A percentile compares a stretch with the other conserved stretches of the same genome.
phyloP scores from a whole-genome alignment of 2,888 invertebrate species.

The Andrena haemorrhoa region DNA sequence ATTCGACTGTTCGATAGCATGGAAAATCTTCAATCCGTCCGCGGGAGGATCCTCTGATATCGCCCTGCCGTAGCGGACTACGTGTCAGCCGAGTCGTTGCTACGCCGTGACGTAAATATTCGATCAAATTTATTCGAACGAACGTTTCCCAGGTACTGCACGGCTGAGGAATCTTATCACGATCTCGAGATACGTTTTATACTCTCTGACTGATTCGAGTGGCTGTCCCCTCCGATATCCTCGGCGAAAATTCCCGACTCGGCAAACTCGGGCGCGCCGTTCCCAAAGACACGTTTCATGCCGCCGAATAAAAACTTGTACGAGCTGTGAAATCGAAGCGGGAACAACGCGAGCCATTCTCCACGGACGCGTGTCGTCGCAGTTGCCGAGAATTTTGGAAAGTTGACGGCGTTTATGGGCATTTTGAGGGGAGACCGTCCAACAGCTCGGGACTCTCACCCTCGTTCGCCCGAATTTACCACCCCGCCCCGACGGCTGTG shows the following conservation, averaged over 20 bases:
- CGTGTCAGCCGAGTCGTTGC: slow-evolving; percentile 15
- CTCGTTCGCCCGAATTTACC: slow-evolving; percentile 48
- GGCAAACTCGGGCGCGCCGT: slow-evolving; percentile 19
- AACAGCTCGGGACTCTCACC: slow-evolving; percentile 34
- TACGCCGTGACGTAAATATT: slow-evolving; percentile 32
- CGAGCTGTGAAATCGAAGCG: background rate
- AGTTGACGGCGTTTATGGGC: slow-evolving; percentile 18
- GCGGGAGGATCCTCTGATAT: slow-evolving; percentile 1
- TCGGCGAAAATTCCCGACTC: background rate
- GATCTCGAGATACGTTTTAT: slow-evolving; percentile 25
- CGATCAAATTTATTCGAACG: slow-evolving; percentile 39
- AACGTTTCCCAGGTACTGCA: slow-evolving; percentile 15
- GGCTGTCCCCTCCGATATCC: slow-evolving; percentile 14
- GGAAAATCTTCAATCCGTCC: slow-evolving; percentile 10
- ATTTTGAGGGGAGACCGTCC: slow-evolving; percentile 2
- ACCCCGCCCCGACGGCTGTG: slow-evolving; percentile 32
- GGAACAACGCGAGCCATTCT: background rate
- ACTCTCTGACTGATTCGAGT: slow-evolving; percentile 33
- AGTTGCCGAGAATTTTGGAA: background rate
- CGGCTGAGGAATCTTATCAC: slow-evolving; percentile 26
- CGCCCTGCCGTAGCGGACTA: slow-evolving; percentile 13
- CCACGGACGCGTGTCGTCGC: background rate
- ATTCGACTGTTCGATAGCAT: background rate
- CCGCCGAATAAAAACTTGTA: slow-evolving; percentile 13
- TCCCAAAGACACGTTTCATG: background rate